Conservation (phyloP, 2,113 vertebrate species). For the Circaetus cinerascens region DNA sequence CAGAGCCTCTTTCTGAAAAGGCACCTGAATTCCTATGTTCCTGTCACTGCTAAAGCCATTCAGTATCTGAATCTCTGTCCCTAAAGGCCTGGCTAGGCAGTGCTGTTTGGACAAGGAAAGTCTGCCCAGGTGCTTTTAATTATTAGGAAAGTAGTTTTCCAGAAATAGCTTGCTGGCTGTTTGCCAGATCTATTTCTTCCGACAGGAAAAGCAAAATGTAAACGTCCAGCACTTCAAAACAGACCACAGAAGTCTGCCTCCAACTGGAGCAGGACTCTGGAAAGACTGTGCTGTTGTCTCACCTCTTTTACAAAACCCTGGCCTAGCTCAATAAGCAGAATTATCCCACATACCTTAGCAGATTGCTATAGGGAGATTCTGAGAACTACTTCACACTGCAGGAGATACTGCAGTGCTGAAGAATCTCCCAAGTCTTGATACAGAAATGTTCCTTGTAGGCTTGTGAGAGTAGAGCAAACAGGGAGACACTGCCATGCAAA, state of each 20-base stretch:
- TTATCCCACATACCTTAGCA: background rate
- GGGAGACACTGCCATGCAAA: background rate
- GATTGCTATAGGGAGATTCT: background rate
- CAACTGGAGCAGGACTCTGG: background rate
- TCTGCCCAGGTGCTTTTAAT: background rate
- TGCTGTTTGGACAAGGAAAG: background rate
- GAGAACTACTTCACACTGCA: background rate
- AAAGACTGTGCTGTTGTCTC: background rate
- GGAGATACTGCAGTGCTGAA: background rate
- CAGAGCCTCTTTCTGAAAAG: too few relatives aligned
- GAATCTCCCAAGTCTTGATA: background rate
- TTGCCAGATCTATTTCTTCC: constrained; percentile 6
- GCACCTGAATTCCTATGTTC: background rate
- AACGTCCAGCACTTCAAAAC: constrained; percentile 8
- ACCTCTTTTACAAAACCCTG: background rate
- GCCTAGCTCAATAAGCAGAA: background rate
- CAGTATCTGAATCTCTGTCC: background rate
- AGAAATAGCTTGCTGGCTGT: background rate
- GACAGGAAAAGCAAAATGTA: constrained; percentile 29
- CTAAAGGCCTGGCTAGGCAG: background rate
- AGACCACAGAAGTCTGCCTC: background rate
- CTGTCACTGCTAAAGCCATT: background rate
- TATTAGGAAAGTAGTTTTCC: background rate
- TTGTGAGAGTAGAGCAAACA: background rate
- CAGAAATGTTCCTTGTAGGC: rapidly evolving